These are phyloP conservation scores for Cladorhizidae sp. DNA, from an alignment of 37 sponge, comb jelly and placozoan species.

Conservation along the genomic window DNA sequence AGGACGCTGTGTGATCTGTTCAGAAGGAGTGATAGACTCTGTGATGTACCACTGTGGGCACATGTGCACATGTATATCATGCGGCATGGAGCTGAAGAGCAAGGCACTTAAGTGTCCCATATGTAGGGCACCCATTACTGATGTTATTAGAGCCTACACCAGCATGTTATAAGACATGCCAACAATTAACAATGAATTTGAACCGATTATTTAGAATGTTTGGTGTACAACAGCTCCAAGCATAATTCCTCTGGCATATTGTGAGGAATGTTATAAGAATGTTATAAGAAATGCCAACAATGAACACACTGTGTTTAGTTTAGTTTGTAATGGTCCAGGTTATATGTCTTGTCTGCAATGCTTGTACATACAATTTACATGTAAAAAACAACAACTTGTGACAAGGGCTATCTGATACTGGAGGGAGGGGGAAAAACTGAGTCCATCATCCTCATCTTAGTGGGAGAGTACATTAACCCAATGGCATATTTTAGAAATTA, in stretches of 20 bases:
- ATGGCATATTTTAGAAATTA: too few relatives aligned
- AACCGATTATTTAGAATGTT: not conserved
- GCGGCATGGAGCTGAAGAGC: slow-evolving; percentile 80
- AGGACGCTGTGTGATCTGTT: slow-evolving; percentile 89
- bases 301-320: too few relatives aligned
- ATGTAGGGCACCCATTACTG: slow-evolving; percentile 87
- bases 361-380: too few relatives aligned
- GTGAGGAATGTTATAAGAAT: too few relatives aligned
- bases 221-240: not conserved
- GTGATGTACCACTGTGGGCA: slow-evolving; percentile 94
- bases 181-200: not conserved
- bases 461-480: too few relatives aligned
- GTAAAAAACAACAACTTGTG: too few relatives aligned
- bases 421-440: too few relatives aligned
- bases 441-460: too few relatives aligned
- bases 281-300: too few relatives aligned
- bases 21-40: slow-evolving; percentile 68
- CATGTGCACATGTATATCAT: slow-evolving; percentile 88
- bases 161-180: slow-evolving; percentile 40
- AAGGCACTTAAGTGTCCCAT: slow-evolving; percentile 86
- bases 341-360: too few relatives aligned
- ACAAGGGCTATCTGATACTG: too few relatives aligned
- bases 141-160: slow-evolving; percentile 78
- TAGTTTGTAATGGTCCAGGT: too few relatives aligned
- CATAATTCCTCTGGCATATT: not conserved